These are phyloP conservation scores for Caenorhabditis parvicauda DNA, from an alignment of 2,888 invertebrate species.

Conservation along the genomic window DNA sequence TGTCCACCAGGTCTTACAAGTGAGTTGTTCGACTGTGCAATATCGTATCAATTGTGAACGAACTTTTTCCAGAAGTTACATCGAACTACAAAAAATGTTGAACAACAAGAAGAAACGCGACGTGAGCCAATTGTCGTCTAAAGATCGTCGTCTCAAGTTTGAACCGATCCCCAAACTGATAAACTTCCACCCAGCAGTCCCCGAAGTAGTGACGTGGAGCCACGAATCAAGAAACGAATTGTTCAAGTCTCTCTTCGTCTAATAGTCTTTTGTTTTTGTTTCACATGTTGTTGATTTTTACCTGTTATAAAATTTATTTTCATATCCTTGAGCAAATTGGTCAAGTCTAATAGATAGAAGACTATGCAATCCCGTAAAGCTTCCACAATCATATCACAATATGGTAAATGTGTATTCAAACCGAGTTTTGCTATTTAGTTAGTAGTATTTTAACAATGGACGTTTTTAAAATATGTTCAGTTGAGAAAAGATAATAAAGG, in stretches of 20 bases:
- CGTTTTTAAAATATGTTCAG: too few species aligned
- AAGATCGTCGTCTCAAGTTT: constrained; percentile 76
- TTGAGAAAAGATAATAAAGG: too few species aligned
- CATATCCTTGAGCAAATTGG: neutral
- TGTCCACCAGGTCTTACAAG: too few species aligned
- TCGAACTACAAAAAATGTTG: constrained; percentile 81
- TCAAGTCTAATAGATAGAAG: too few species aligned
- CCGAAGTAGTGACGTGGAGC: constrained; percentile 51
- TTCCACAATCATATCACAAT: too few species aligned
- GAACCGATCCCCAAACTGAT: constrained; percentile 63
- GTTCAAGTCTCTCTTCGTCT: constrained; percentile 57
- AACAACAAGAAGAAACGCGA: constrained; percentile 73
- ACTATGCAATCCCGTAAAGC: too few species aligned
- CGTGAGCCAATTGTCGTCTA: constrained; percentile 66
- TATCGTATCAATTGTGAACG: too few species aligned
- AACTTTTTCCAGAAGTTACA: constrained; percentile 75
- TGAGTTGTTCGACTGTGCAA: too few species aligned
- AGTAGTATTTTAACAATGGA: constrained; percentile 2
- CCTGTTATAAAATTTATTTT: constrained; percentile 1
- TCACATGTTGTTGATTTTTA: neutral
- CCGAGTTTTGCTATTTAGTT: constrained; percentile 7
- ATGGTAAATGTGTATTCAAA: too few species aligned
- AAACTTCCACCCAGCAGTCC: constrained; percentile 58
- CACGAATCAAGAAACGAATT: constrained; percentile 58
- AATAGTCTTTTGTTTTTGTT: constrained; percentile 4